Percentiles rank a stretch among this genome's conserved stretches.
Conservation (phyloP, 2,888 invertebrate genomes). For the Agriopis marginaria region DNA sequence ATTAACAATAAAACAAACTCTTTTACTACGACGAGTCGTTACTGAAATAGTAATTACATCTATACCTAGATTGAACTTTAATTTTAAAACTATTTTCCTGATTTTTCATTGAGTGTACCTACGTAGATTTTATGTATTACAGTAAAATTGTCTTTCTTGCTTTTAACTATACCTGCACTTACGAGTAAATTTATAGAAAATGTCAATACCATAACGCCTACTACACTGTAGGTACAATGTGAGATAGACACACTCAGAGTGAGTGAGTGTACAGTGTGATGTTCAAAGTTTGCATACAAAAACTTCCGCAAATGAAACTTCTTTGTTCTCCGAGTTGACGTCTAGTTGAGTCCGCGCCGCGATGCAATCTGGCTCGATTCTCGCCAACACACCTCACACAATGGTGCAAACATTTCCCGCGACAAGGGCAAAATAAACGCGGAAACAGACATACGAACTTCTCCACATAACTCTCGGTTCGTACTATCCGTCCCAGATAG, state of each 20-base stretch:
- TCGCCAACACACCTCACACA: conserved; percentile 24
- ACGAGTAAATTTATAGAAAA: conserved; percentile 9
- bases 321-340: conserved; percentile 59
- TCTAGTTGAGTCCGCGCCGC: conserved; percentile 46
- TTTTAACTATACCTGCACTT: no score
- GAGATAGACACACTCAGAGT: conserved; percentile 49
- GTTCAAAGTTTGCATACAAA: conserved; percentile 44
- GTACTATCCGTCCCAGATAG: conserved; percentile 53
- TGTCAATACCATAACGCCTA: conserved; percentile 22
- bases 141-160: no score
- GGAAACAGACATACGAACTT: conserved; percentile 60
- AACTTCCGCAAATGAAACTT: conserved; percentile 54
- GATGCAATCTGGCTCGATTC: conserved; percentile 39
- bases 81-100: no score
- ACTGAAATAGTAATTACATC: no score
- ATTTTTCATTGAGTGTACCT: no score
- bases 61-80: no score
- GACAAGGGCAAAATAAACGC: conserved; percentile 64
- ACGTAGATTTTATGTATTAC: no score
- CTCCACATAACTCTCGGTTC: conserved; percentile 58
- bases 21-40: no score
- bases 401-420: conserved; percentile 33
- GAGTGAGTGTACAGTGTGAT: conserved; percentile 26
- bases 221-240: conserved; percentile 39
- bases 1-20: conserved; percentile 10